Base-by-base conservation (phyloP, 2,113 vertebrate species). In the Hippopotamus amphibius region DNA sequence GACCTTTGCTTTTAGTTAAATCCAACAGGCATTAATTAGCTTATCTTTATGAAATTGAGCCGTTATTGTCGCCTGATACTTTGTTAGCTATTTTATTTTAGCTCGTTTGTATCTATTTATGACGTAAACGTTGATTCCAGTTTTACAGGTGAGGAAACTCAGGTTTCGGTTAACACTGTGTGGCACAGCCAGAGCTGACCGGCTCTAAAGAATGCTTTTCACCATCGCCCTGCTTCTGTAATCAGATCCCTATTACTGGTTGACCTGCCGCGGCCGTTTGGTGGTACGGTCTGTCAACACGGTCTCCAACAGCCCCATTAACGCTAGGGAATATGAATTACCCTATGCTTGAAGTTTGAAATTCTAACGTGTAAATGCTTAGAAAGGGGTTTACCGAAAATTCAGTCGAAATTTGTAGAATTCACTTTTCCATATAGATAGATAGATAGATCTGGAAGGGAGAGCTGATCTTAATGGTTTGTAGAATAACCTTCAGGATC, bases 1-100 rank as follows among this genome's bases (percentile, higher is more conserved):
- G 57, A 74, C 9, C 28, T 95, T 21, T 65, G 37, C 21, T 92
- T 93, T 68, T 95, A 57, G 72, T 76, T 87, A 61, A 86, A 50
- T 26, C 87, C 77, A 66, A 16, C 33, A 68, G 74, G 41, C 96
- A 13, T 95, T 76, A 10, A 9, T 94, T 92, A 37, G 22, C 50
- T 71, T 92, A 16, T 53, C 90, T 77, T 53, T 66, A 63, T 76
- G 89, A 80, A 95, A 37, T 50, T 7, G 26, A 95, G 13, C 80
- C 53, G 15, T 91, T 94, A 21, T 90, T 61, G 37, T 61, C 5
- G 28, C 13, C 41, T 76, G 37, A 4, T n/a, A 33, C 9, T 86
- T 7, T 21, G 11, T 85, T 92, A 57, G 33, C 7, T 72, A 46
- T 86, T 80, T 93, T 72, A 46, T 86, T 80, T 93, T 53, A 72